phyloP scores from a whole-genome alignment of 2,797 vertebrate genomes.

The Acanthurus lineatus region DNA sequence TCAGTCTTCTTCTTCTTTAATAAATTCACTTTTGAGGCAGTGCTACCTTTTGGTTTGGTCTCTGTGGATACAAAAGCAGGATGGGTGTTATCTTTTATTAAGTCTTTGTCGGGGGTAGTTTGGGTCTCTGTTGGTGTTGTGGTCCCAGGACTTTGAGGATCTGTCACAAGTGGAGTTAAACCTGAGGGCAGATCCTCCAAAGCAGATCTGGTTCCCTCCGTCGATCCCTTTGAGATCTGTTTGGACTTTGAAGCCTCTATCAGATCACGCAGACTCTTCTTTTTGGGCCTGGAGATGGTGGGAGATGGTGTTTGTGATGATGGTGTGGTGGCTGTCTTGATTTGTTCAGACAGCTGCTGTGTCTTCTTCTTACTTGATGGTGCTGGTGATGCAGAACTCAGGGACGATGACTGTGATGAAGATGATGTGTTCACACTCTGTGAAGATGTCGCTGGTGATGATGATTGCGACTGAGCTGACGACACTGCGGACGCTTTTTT shows the following conservation, averaged over 20 bases:
- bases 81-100: background rate
- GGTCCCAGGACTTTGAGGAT: background rate
- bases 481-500: background rate
- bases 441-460: background rate
- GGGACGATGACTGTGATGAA: background rate
- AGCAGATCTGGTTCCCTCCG: constrained; percentile 22
- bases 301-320: background rate
- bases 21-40: constrained; percentile 32
- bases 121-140: constrained; percentile 1
- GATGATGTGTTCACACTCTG: background rate
- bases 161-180: background rate
- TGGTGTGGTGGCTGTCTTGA: constrained; percentile 7
- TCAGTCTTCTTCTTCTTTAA: constrained; percentile 31
- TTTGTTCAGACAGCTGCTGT: constrained; percentile 54
- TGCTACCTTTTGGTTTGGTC: constrained; percentile 26
- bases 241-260: constrained; percentile 68
- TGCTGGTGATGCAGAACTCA: background rate
- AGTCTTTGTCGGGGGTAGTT: constrained; percentile 5
- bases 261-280: constrained; percentile 51
- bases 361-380: constrained; percentile 60
- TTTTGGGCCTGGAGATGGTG: constrained; percentile 48
- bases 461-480: background rate
- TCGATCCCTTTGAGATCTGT: constrained; percentile 26
- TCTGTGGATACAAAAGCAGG: constrained; percentile 16
- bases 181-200: constrained; percentile 2